A percentile compares a stretch with the other conserved stretches of the same genome.
Conservation (phyloP, 2,888 invertebrate genomes). For the Heliothis peltigera region DNA sequence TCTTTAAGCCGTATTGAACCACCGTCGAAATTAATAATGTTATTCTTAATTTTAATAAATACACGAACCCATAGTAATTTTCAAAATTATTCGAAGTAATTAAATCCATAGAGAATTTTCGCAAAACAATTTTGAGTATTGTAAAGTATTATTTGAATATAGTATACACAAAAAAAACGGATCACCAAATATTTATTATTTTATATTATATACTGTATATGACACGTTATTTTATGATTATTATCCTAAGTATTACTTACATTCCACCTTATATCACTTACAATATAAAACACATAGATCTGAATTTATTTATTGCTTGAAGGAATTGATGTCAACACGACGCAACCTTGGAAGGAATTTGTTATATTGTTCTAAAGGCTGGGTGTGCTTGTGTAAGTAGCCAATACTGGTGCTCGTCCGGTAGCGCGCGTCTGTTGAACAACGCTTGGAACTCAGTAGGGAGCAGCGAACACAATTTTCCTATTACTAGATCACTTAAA, state of each 20-base stretch:
- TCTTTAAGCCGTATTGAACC: constrained; percentile 19
- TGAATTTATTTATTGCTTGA: constrained; percentile 51
- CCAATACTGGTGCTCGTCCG: constrained; percentile 75
- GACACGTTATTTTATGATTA: constrained; percentile 8
- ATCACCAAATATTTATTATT: constrained; percentile 4
- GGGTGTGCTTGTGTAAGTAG: constrained; percentile 49
- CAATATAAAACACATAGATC: constrained; percentile 50
- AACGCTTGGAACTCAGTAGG: constrained; percentile 61
- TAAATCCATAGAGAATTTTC: constrained; percentile 7
- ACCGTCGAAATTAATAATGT: constrained; percentile 24
- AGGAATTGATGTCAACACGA: constrained; percentile 51
- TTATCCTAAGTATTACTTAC: constrained; percentile 33
- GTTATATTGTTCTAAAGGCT: constrained; percentile 40
- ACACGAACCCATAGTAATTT: not conserved
- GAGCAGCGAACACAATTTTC: constrained; percentile 64
- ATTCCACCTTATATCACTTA: constrained; percentile 39
- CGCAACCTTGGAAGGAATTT: constrained; percentile 21
- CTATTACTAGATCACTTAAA: constrained; percentile 56
- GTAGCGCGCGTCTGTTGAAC: constrained; percentile 41
- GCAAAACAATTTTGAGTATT: constrained; percentile 40
- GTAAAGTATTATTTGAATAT: constrained; percentile 34
- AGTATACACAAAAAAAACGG: constrained; percentile 9
- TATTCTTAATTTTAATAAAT: not conserved
- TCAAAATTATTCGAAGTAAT: not conserved
- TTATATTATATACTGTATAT: no score